Evolutionary conservation across 1,140 invertebrate species (phyloP).

Genomic region (Polypedilum pembai): DNA sequence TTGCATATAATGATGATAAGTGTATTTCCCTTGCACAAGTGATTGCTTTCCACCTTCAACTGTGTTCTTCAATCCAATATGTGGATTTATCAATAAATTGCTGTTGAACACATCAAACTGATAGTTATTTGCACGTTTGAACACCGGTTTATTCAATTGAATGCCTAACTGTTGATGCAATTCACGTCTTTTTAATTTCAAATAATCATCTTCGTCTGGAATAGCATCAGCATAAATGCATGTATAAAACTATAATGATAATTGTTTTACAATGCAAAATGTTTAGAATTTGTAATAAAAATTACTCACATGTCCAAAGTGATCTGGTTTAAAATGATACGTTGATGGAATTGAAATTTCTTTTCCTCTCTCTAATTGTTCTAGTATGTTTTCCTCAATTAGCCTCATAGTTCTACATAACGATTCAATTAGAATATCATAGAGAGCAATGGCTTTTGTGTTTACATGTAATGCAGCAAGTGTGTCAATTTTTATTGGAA

Average conservation of each 20-base stretch:
- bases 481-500: slow-evolving; percentile 59
- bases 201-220: slow-evolving; percentile 47
- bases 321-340: slow-evolving; percentile 55
- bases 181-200: slow-evolving; percentile 53
- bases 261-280: too few relatives aligned
- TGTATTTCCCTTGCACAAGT: slow-evolving; percentile 77
- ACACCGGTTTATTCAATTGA: slow-evolving; percentile 57
- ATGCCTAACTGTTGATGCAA: slow-evolving; percentile 64
- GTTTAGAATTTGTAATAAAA: too few relatives aligned
- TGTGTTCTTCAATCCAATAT: slow-evolving; percentile 51
- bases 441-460: slow-evolving; percentile 54
- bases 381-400: slow-evolving; percentile 52
- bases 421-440: slow-evolving; percentile 64
- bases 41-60: slow-evolving; percentile 43
- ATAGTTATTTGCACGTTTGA: slow-evolving; percentile 60
- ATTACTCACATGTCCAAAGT: slow-evolving; percentile 65
- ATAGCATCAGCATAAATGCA: slow-evolving; percentile 57
- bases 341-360: slow-evolving; percentile 49
- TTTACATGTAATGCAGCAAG: slow-evolving; percentile 60
- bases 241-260: too few relatives aligned
- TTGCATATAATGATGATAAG: slow-evolving; percentile 97
- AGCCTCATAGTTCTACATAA: slow-evolving; percentile 59
- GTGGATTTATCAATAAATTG: slow-evolving; percentile 63
- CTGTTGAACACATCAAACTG: slow-evolving; percentile 46
- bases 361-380: slow-evolving; percentile 47